Percentiles rank a stretch among this genome's conserved stretches.
Evolutionary conservation across 1,140 invertebrate genomes (phyloP).

Genomic region (Euschistus heros): DNA sequence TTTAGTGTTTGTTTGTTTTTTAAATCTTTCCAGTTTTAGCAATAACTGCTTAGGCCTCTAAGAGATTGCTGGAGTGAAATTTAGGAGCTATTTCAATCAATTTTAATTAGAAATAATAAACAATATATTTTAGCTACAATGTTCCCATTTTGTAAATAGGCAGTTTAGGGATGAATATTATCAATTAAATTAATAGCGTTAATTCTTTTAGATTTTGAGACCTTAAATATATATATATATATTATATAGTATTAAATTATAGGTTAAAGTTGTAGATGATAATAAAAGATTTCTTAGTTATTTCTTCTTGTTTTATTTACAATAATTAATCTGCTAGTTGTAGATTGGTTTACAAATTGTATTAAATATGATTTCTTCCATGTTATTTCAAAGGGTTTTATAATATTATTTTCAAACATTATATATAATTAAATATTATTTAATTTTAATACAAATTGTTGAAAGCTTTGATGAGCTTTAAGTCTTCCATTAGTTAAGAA

Average conservation of each 20-base stretch:
- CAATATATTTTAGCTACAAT: neutral
- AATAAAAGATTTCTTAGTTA: neutral
- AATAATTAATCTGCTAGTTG: too few species aligned
- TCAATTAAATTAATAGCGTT: neutral
- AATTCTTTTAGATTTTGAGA: neutral
- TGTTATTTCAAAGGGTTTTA: too few species aligned
- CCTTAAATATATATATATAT: neutral
- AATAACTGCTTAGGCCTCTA: conserved; percentile 2
- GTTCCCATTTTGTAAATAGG: neutral
- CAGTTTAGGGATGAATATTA: neutral
- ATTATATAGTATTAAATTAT: neutral
- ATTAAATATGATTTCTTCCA: too few species aligned
- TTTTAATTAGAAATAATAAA: neutral
- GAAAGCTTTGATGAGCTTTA: too few species aligned
- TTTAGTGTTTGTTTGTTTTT: too few species aligned
- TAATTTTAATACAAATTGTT: too few species aligned
- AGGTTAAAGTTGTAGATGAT: neutral
- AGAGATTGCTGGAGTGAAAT: neutral
- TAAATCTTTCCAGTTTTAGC: neutral
- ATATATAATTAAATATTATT: too few species aligned
- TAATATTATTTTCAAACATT: too few species aligned
- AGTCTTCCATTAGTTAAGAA: too few species aligned
- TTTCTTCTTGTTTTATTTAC: too few species aligned
- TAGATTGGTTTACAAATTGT: too few species aligned
- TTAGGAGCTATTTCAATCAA: conserved; percentile 1